Evolutionary conservation across 2,888 invertebrate genomes (phyloP), one percentile per base, ranked within the genome.

Genomic region (Drosophila antonietae): DNA sequence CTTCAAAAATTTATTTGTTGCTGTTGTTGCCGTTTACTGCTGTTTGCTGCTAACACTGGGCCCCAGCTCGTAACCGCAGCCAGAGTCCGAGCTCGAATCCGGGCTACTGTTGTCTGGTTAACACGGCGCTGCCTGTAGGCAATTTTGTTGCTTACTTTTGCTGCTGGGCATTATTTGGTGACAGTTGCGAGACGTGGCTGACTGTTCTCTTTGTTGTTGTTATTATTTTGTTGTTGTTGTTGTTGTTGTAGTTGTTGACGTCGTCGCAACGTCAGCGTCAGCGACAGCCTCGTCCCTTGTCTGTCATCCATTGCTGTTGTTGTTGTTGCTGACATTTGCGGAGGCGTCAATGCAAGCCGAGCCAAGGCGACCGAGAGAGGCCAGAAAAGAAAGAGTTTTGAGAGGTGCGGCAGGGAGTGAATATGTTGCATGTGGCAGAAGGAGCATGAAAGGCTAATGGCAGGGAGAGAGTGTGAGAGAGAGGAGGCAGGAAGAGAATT

Each of bases 1-100:
- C 64, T 81, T 89, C 68, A 88, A 76, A 83, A 88, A 74, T 88
- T 46, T 83, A 73, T 79, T 83, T 72, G 77, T 67, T 69, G 78
- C 23, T 53, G 57, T 70, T 41, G 76, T 67, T 69, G 78, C 28
- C 43, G 53, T 66, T 28, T 28, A 28, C 28, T 43, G 51, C 18
- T 51, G 49, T 41, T 41, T 52, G 49, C 41, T 51, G 56, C 43
- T 69, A 44, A 57, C 44, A 33, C 20, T 57, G 57, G 57, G 57
- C 44, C 44, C 55, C 41, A 18, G 55, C 7, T 28, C 55, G 57
- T 15, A 31, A 35, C 55, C 55, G 6, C 51, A 52, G 57, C 37
- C 37, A 44, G 60, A 33, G 52, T 20, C 39, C 52, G 43, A 52
- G 65, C 47, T 51, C 61, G 70, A 80, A 67, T 71, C 77, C 49